Conservation (phyloP, 2,113 vertebrate species). For the Sarotherodon lohbergeri region DNA sequence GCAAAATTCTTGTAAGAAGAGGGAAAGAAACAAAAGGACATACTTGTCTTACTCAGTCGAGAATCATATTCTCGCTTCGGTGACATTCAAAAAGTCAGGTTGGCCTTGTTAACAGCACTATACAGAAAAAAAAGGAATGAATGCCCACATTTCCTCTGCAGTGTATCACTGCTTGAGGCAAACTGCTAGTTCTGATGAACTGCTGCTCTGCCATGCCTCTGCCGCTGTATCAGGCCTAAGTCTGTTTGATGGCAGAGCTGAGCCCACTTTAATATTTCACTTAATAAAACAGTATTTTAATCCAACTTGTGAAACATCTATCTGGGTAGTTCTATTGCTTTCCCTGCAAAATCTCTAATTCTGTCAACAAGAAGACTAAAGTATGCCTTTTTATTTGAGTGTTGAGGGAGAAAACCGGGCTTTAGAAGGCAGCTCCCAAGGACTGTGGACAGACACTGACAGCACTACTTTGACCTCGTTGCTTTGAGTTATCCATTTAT, state of each 20-base stretch:
- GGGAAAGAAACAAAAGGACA: neutral
- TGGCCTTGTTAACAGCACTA: slow-evolving; percentile 14
- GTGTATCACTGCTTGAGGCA: slow-evolving; percentile 17
- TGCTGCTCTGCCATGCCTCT: neutral
- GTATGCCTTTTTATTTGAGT: neutral
- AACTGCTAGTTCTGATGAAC: slow-evolving; percentile 11
- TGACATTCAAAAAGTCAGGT: slow-evolving; percentile 15
- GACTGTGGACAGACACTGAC: slow-evolving; percentile 12
- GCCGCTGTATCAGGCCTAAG: neutral
- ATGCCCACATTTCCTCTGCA: slow-evolving; percentile 10
- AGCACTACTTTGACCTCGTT: neutral
- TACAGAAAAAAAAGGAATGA: slow-evolving; percentile 18
- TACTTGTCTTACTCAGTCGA: neutral
- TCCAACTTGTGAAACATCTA: neutral
- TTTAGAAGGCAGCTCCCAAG: slow-evolving; percentile 17
- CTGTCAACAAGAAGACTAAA: neutral
- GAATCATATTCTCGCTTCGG: neutral
- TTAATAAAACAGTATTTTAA: slow-evolving; percentile 30
- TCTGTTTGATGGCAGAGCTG: neutral
- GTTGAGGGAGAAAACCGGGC: neutral
- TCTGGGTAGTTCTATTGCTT: neutral
- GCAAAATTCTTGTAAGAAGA: neutral
- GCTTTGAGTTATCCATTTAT: slow-evolving; percentile 12
- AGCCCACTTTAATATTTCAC: slow-evolving; percentile 32
- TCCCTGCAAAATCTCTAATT: neutral